A percentile compares a stretch with the other conserved stretches of the same genome.
Evolutionary conservation across 2,797 vertebrate genomes (phyloP).

Genomic region (Myotis pilosus): DNA sequence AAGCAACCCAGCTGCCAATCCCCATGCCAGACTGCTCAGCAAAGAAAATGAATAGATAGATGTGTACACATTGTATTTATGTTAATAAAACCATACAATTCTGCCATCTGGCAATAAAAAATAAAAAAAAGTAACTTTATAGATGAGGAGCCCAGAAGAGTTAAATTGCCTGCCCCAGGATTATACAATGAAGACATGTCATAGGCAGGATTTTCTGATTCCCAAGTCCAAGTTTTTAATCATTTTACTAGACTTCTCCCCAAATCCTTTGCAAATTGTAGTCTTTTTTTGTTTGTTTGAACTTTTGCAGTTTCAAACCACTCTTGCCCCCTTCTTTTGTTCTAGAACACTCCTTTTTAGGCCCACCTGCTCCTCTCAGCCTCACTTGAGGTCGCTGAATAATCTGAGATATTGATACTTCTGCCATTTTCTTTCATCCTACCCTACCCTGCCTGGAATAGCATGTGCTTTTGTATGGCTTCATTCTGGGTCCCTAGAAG

Average conservation of each 20-base stretch:
- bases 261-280: neutral
- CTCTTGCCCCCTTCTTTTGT: neutral
- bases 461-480: neutral
- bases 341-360: neutral
- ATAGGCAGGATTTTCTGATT: neutral
- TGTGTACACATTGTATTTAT: neutral
- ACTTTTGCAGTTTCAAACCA: neutral
- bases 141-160: neutral
- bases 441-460: neutral
- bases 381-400: neutral
- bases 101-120: neutral
- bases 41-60: neutral
- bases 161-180: neutral
- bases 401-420: neutral
- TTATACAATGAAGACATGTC: neutral
- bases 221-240: neutral
- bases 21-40: neutral
- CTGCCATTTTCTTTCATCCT: neutral
- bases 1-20: neutral
- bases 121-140: neutral
- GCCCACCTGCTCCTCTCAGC: neutral
- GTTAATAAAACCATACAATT: neutral
- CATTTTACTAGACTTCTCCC: conserved; percentile 1
- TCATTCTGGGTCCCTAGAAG: neutral
- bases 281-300: neutral